Conservation (phyloP, 1,140 invertebrate species). For the Carposina sasakii region DNA sequence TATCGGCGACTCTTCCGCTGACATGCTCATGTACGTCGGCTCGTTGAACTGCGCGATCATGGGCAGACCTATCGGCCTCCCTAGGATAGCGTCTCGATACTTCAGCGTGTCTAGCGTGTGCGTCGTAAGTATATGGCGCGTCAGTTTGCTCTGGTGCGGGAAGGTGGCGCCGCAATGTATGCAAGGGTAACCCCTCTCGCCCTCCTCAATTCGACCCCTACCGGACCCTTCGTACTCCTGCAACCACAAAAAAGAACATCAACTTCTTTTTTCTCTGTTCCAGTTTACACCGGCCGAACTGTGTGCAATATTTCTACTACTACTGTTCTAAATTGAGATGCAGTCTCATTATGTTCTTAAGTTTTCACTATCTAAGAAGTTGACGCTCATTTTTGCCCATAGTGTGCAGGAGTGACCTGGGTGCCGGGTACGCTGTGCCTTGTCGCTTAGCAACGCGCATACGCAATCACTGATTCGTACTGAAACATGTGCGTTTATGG, state of each 20-base stretch:
- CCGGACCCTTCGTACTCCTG: slow-evolving; percentile 85
- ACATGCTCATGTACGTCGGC: slow-evolving; percentile 64
- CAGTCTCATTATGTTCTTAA: slow-evolving; percentile 59
- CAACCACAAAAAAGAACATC: slow-evolving; percentile 94
- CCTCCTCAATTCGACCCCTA: slow-evolving; percentile 64
- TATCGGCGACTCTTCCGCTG: slow-evolving; percentile 59
- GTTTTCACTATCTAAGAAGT: slow-evolving; percentile 82
- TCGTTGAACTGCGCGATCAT: slow-evolving; percentile 73
- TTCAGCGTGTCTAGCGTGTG: slow-evolving; percentile 89
- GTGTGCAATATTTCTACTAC: slow-evolving; percentile 66
- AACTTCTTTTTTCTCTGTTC: slow-evolving; percentile 85
- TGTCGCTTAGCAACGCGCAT: slow-evolving; percentile 62
- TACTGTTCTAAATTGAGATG: slow-evolving; percentile 68
- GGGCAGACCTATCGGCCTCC: slow-evolving; percentile 63
- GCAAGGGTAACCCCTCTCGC: slow-evolving; percentile 78
- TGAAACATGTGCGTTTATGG: slow-evolving; percentile 57
- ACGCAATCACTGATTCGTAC: slow-evolving; percentile 52
- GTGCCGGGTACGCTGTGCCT: slow-evolving; percentile 64
- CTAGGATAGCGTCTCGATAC: slow-evolving; percentile 82
- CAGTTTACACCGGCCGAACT: slow-evolving; percentile 56
- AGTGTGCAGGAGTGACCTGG: slow-evolving; percentile 67
- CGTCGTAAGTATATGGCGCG: slow-evolving; percentile 88
- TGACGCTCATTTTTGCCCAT: slow-evolving; percentile 96
- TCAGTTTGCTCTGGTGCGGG: slow-evolving; percentile 90
- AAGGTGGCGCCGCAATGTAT: slow-evolving; percentile 90